Evolutionary conservation across 64 coral and sea anemone genomes (phyloP).

Genomic region (Astreopora myriophthalma): DNA sequence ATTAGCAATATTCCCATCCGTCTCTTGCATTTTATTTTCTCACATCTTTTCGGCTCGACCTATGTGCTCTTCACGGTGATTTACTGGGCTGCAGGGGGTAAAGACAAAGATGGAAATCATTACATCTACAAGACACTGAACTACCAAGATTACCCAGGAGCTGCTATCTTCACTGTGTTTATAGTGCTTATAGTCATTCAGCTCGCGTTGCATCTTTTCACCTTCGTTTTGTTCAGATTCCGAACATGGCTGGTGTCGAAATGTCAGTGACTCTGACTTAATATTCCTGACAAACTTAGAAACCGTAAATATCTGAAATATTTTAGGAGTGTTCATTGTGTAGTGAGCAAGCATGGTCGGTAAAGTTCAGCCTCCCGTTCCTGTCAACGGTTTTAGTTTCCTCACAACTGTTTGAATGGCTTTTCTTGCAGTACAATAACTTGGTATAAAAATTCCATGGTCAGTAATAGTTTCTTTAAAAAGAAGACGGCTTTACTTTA

Average conservation of each 20-base stretch:
- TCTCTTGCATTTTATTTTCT: slow-evolving; percentile 67
- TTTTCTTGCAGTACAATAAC: no score
- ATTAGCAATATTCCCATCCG: slow-evolving; percentile 78
- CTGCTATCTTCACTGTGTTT: slow-evolving; percentile 35
- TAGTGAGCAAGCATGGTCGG: no score
- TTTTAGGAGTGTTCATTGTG: no score
- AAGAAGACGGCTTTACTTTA: no score
- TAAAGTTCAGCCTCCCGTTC: no score
- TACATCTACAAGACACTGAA: slow-evolving; percentile 75
- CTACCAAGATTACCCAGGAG: neutral
- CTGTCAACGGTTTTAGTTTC: no score
- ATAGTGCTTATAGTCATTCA: slow-evolving; percentile 40
- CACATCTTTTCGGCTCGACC: slow-evolving; percentile 45
- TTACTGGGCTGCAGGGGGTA: slow-evolving; percentile 73
- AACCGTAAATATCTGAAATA: no score
- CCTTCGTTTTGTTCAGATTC: slow-evolving; percentile 34
- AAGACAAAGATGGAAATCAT: neutral
- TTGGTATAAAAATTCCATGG: no score
- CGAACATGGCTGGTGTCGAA: slow-evolving; percentile 18
- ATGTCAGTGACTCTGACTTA: neutral
- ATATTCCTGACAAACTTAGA: no score
- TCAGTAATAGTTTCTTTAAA: no score
- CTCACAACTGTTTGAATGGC: no score
- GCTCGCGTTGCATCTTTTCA: neutral
- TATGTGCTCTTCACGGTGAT: slow-evolving; percentile 75